Conservation (phyloP, 2,113 vertebrate species). For the Rhegmatorhina hoffmannsi region DNA sequence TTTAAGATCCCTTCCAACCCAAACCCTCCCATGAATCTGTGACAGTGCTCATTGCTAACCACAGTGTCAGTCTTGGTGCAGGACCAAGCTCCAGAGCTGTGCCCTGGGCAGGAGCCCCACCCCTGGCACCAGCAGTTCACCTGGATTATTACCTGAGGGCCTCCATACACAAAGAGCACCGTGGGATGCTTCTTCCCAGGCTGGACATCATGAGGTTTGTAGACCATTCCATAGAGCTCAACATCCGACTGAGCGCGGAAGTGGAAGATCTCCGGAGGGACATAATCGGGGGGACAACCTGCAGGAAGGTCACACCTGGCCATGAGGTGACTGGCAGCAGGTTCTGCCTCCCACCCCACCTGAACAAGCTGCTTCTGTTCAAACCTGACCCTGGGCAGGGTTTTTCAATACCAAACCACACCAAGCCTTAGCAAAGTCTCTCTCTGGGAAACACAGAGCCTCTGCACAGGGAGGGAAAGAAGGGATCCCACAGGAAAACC, state of each 20-base stretch:
- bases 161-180: constrained; percentile 94
- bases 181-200: constrained; percentile 94
- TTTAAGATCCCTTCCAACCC: neutral
- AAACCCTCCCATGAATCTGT: neutral
- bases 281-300: constrained; percentile 94
- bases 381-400: neutral
- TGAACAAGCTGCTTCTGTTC: neutral
- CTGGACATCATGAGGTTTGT: constrained; percentile 91
- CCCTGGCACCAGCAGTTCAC: neutral
- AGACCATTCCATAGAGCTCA: constrained; percentile 94
- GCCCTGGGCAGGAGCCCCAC: neutral
- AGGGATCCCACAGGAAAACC: neutral
- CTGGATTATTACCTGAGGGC: constrained; percentile 85
- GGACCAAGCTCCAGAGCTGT: neutral
- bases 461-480: neutral
- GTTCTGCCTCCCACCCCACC: neutral
- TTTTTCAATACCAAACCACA: neutral
- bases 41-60: neutral
- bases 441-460: neutral
- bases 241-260: constrained; percentile 88
- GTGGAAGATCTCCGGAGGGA: constrained; percentile 93
- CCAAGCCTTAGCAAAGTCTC: neutral
- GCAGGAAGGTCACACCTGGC: neutral
- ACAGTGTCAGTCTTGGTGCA: neutral
- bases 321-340: neutral